phyloP scores from a whole-genome alignment of 2,888 invertebrate species.

The Sphinx pinastri region DNA sequence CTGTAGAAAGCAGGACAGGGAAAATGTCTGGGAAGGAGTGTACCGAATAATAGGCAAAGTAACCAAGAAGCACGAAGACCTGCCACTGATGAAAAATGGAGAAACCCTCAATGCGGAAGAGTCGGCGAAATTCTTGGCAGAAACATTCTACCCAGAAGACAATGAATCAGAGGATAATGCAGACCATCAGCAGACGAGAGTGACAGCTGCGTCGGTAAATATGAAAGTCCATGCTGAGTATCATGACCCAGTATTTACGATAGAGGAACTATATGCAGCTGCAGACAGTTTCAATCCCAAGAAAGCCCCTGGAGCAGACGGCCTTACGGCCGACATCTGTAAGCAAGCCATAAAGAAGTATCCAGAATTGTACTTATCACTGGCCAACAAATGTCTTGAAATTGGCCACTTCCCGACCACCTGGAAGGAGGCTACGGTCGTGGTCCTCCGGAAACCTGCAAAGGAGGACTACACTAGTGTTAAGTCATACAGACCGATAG shows the following conservation, averaged over 20 bases:
- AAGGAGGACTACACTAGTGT: conserved; percentile 22
- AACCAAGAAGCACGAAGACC: conserved; percentile 23
- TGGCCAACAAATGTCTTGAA: not conserved
- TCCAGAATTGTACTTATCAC: no score
- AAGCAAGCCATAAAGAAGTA: not conserved
- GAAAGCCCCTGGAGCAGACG: conserved; percentile 38
- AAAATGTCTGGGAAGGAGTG: no score
- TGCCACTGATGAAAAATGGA: conserved; percentile 6
- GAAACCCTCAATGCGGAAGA: no score
- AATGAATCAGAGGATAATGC: not conserved
- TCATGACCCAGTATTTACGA: conserved; percentile 31
- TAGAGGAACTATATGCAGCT: conserved; percentile 25
- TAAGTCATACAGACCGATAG: conserved; percentile 30
- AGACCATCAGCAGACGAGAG: not conserved
- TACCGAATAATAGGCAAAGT: conserved; percentile 33
- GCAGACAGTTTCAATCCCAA: conserved; percentile 29
- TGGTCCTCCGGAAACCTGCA: conserved; percentile 27
- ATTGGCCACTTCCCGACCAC: not conserved
- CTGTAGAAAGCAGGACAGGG: conserved; percentile 32
- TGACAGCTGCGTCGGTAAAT: not conserved
- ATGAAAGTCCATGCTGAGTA: not conserved
- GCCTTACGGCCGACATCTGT: conserved; percentile 38
- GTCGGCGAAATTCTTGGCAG: no score
- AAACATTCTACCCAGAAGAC: not conserved
- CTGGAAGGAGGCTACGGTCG: conserved; percentile 23